Base-by-base conservation (phyloP, 92 coral and sea anemone species). In the Porites rus region DNA sequence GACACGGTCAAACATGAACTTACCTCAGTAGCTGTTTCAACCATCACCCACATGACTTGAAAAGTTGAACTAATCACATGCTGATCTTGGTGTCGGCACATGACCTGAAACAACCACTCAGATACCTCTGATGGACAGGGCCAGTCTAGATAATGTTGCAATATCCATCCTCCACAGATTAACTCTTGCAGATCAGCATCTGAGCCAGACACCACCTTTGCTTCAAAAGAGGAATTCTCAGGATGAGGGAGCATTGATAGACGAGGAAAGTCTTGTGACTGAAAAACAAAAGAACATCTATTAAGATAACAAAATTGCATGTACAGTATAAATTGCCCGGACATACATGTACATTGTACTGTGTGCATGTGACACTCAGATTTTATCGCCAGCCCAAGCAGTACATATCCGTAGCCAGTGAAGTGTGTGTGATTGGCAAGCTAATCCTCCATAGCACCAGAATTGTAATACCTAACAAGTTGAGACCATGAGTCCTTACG, bases 141-240 rank as follows among this genome's bases (percentile, higher is more conserved):
- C 68, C 76, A 87, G 83, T 93, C 89, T 31, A 95, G 86, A 79
- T 97, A 97, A 75, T 85, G 92, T 78, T 93, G 95, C 87, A 92
- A 77, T 16, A 97, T 73, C 99, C 99, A 97, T 1, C 96, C 93
- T 69, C 94, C 97, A 89, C 96, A 93, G n/a, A 95, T 85, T 74
- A 97, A 81, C 78, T 95, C 98, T 21, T 87, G 94, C 11, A 97
- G 82, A 31, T 92, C 88, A 76, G 68, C 59, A 74, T 81, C 87
- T 74, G 93, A 86, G 38, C 87, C 88, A 10, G 22, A 60, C 60
- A 88, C 16, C 86, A 95, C 78, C 60, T 65, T 84, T n/a, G 78
- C 83, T 79, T 90, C 81, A 63, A 88, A 71, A 71, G 88, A 85
- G 64, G 56, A 79, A 11, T 82, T 31, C 7, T 77, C 65, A 51